These are phyloP conservation scores for Zingel zingel DNA, from an alignment of 2,113 vertebrate genomes.

Conservation along the genomic window DNA sequence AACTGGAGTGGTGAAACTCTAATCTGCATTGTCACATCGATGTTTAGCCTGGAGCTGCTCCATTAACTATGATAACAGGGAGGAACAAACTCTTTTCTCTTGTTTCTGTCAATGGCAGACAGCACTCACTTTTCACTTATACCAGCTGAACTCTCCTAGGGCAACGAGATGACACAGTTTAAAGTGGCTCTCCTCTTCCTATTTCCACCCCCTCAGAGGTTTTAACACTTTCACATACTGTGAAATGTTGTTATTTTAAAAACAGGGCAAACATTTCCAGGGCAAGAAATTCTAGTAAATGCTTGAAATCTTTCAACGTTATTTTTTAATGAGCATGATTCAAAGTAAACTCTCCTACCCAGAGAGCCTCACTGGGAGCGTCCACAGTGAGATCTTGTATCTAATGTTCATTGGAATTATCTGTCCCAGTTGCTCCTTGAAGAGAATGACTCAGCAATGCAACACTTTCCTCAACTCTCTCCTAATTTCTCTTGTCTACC, in stretches of 20 bases:
- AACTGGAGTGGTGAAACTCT: conserved; percentile 55
- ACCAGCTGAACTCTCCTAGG: conserved; percentile 65
- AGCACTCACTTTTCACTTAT: conserved; percentile 61
- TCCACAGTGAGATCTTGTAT: conserved; percentile 42
- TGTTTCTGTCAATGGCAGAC: conserved; percentile 60
- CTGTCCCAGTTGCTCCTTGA: conserved; percentile 30
- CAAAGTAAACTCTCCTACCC: conserved; percentile 54
- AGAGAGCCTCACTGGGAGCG: conserved; percentile 48
- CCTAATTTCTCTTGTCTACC: conserved; percentile 27
- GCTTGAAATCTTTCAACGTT: conserved; percentile 4
- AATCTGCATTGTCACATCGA: conserved; percentile 72
- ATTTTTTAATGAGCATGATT: conserved; percentile 61
- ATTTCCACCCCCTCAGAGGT: conserved; percentile 52
- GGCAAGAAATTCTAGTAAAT: conserved; percentile 10
- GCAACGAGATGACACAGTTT: conserved; percentile 62
- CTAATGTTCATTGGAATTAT: conserved; percentile 54
- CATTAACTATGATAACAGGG: conserved; percentile 75
- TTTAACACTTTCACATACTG: conserved; percentile 16
- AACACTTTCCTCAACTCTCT: conserved; percentile 46
- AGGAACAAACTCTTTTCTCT: conserved; percentile 62
- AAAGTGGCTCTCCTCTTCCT: conserved; percentile 50
- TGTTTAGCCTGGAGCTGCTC: conserved; percentile 71
- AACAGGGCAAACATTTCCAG: conserved; percentile 44
- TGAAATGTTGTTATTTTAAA: conserved; percentile 42
- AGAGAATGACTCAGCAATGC: conserved; percentile 49